Conservation (phyloP, 2,113 vertebrate species). For the Oryzias melastigma region DNA sequence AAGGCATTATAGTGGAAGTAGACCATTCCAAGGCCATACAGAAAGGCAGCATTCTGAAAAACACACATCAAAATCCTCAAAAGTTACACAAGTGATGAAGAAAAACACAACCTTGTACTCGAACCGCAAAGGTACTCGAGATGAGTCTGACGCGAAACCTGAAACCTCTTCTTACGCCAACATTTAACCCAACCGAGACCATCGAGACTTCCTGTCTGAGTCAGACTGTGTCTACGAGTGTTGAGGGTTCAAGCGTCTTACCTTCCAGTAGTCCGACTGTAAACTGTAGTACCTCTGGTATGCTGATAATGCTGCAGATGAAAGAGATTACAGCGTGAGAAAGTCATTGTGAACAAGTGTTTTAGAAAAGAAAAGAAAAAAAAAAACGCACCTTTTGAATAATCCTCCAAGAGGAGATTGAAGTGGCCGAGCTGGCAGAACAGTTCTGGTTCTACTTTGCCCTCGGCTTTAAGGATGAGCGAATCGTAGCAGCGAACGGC, state of each 20-base stretch:
- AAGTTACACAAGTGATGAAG: neutral
- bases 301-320: constrained; percentile 95
- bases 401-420: constrained; percentile 99
- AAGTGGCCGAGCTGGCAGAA: constrained; percentile 99
- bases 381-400: constrained; percentile 89
- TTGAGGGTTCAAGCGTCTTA: constrained; percentile 61
- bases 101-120: neutral
- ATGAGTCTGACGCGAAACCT: constrained; percentile 34
- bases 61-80: neutral
- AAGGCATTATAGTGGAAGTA: constrained; percentile 99
- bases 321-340: neutral
- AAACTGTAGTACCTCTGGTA: constrained; percentile 99
- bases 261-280: constrained; percentile 99
- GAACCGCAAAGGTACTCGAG: neutral
- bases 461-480: constrained; percentile 97
- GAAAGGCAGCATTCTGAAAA: constrained; percentile 98
- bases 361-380: neutral
- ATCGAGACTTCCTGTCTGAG: constrained; percentile 28
- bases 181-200: constrained; percentile 17
- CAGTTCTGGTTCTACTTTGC: constrained; percentile 98
- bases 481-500: constrained; percentile 98
- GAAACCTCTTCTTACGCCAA: constrained; percentile 25
- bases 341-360: neutral
- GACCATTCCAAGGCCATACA: constrained; percentile 99
- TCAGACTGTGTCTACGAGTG: neutral